These are phyloP conservation scores for Lepus oiostolus DNA, from an alignment of 2,797 vertebrate genomes.

Conservation along the genomic window DNA sequence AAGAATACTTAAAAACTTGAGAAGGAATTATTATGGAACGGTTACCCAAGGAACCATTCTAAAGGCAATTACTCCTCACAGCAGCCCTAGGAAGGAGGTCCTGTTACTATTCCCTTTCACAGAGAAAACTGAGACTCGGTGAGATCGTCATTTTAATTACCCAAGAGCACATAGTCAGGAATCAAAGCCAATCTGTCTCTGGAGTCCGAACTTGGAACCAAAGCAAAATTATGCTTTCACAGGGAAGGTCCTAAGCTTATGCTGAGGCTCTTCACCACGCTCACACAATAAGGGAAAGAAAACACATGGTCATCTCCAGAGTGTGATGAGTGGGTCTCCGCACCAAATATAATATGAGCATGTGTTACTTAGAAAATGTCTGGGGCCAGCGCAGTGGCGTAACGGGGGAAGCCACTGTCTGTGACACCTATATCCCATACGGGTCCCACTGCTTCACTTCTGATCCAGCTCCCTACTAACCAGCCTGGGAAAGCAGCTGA, in stretches of 20 bases:
- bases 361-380: slow-evolving; percentile 2
- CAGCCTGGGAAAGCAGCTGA: too few relatives aligned
- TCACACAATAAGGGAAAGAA: neutral
- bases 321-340: neutral
- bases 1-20: slow-evolving; percentile 20
- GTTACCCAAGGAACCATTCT: neutral
- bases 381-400: too few relatives aligned
- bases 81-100: neutral
- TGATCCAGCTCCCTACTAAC: too few relatives aligned
- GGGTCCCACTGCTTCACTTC: too few relatives aligned
- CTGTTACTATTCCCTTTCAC: neutral
- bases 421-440: too few relatives aligned
- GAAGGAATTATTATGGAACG: slow-evolving; percentile 19
- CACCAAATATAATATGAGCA: neutral
- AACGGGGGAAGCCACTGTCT: too few relatives aligned
- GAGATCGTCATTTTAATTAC: neutral
- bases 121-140: slow-evolving; percentile 36
- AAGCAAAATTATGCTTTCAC: neutral
- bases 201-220: slow-evolving; percentile 9
- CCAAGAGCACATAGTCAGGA: neutral
- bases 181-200: neutral
- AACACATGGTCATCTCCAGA: neutral
- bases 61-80: slow-evolving; percentile 28
- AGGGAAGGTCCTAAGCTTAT: neutral
- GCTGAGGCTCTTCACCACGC: neutral